Percentiles rank a stretch among this genome's conserved stretches.
Evolutionary conservation across 2,797 vertebrate species (phyloP).

Genomic region (Epinephelus malabaricus): DNA sequence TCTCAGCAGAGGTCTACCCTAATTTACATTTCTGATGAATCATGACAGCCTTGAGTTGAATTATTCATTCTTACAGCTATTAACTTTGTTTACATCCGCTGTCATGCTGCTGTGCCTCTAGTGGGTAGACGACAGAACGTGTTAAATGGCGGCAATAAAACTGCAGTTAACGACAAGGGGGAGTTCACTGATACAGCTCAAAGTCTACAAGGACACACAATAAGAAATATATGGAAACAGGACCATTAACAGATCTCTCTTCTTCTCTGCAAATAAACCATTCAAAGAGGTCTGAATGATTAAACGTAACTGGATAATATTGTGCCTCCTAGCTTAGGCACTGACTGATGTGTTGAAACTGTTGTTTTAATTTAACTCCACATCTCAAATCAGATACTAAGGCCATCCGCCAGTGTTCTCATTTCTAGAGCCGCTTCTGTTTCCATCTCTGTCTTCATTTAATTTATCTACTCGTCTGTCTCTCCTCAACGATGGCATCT

Average conservation of each 20-base stretch:
- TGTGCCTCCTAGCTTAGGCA: not conserved
- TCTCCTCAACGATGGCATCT: not conserved
- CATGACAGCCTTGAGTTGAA: constrained; percentile 12
- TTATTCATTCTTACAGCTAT: constrained; percentile 22
- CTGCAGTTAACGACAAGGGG: constrained; percentile 17
- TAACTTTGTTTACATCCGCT: constrained; percentile 28
- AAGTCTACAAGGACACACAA: not conserved
- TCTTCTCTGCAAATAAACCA: not conserved
- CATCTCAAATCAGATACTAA: constrained; percentile 19
- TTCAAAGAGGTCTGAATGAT: not conserved
- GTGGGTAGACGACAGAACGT: not conserved
- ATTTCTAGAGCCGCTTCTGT: not conserved
- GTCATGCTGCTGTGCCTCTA: constrained; percentile 2
- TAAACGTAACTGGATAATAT: not conserved
- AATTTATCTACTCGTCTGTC: not conserved
- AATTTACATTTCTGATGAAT: constrained; percentile 28
- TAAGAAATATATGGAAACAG: not conserved
- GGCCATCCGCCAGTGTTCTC: not conserved
- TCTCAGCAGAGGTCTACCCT: not conserved
- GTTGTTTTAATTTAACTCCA: constrained; percentile 9
- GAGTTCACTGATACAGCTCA: not conserved
- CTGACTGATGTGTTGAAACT: not conserved
- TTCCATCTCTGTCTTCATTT: not conserved
- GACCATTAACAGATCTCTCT: not conserved
- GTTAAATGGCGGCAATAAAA: constrained; percentile 29